Evolutionary conservation across 37 sponge, comb jelly and placozoan genomes (phyloP).

Genomic region (Haliclona indistincta): DNA sequence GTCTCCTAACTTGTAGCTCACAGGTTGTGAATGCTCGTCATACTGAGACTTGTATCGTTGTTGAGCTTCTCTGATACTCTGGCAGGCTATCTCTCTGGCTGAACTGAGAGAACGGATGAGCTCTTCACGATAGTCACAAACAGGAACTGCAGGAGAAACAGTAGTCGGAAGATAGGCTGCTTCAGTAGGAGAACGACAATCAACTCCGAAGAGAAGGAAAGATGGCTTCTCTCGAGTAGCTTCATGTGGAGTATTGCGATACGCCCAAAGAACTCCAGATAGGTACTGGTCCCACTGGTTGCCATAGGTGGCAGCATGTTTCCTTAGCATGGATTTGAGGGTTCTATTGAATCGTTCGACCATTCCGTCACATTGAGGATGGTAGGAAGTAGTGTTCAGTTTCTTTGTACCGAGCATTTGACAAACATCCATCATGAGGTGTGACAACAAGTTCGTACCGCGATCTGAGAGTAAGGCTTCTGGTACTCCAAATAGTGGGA

Average conservation of each 20-base stretch:
- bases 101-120: conserved; percentile 20
- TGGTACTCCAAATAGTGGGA: conserved; percentile 14
- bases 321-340: conserved; percentile 4
- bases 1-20: conserved; percentile 16
- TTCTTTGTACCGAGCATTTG: conserved; percentile 6
- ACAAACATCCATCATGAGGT: conserved; percentile 12
- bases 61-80: conserved; percentile 12
- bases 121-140: conserved; percentile 27
- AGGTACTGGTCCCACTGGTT: conserved; percentile 2
- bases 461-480: conserved; percentile 10
- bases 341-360: neutral
- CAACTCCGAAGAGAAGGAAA: conserved; percentile 17
- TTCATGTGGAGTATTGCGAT: conserved; percentile 11
- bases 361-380: conserved; percentile 10
- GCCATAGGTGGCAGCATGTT: neutral
- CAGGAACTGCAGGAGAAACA: neutral
- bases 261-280: conserved; percentile 2
- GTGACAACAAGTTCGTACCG: conserved; percentile 23
- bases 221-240: conserved; percentile 8
- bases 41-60: conserved; percentile 11
- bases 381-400: conserved; percentile 10
- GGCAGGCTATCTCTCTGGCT: conserved; percentile 11
- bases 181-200: neutral
- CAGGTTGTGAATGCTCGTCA: conserved; percentile 13
- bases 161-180: neutral